Evolutionary conservation across 2,888 invertebrate species (phyloP).

Genomic region (Drosophila tanythrix): DNA sequence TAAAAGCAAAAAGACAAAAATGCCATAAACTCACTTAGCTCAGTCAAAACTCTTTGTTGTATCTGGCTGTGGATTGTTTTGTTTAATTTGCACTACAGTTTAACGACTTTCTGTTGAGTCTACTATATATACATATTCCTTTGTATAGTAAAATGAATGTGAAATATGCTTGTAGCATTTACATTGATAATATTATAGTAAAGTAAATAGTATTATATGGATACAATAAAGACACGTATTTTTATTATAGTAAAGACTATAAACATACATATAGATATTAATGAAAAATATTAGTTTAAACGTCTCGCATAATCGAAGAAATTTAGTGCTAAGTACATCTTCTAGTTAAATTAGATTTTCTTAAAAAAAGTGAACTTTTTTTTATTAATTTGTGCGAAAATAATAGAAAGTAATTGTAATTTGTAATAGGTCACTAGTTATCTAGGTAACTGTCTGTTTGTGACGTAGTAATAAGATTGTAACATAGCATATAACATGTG

Average conservation of each 20-base stretch:
- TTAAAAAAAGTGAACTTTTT: background rate
- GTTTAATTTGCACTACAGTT: background rate
- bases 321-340: background rate
- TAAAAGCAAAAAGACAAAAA: conserved; percentile 1
- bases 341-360: background rate
- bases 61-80: conserved; percentile 1
- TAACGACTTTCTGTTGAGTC: background rate
- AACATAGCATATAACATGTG: too few relatives aligned
- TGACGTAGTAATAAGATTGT: too few relatives aligned
- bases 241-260: background rate
- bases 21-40: conserved; percentile 1
- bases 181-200: background rate
- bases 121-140: background rate
- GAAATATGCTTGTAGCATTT: background rate
- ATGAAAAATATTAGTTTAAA: background rate
- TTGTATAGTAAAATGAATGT: background rate
- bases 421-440: too few relatives aligned
- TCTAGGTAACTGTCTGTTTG: too few relatives aligned
- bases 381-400: too few relatives aligned
- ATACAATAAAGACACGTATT: background rate
- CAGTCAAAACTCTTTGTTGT: conserved; percentile 9
- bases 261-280: background rate
- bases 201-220: background rate
- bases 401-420: background rate
- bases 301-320: background rate